These are phyloP conservation scores for Tamandua tetradactyla DNA, from an alignment of 2,797 vertebrate species.

Conservation along the genomic window DNA sequence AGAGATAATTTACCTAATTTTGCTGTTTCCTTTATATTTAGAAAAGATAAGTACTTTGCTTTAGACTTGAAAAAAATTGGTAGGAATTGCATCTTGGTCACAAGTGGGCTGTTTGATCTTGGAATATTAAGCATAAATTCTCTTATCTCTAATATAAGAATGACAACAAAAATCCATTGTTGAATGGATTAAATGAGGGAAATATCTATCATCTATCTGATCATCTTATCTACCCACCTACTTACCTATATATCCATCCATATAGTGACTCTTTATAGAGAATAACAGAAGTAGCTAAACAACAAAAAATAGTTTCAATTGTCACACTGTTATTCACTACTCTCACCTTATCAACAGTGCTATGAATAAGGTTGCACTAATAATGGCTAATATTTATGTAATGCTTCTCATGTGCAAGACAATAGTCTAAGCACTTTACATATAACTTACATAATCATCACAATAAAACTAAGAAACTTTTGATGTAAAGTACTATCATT, in stretches of 20 bases:
- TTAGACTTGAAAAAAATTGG: background rate
- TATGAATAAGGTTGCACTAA: background rate
- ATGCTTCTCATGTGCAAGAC: background rate
- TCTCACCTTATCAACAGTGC: background rate
- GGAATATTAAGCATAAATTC: background rate
- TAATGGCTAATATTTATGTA: background rate
- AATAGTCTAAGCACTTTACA: background rate
- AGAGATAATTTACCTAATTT: background rate
- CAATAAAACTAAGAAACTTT: background rate
- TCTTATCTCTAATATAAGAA: background rate
- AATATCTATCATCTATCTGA: background rate
- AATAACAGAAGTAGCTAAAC: background rate
- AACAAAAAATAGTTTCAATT: background rate
- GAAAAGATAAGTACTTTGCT: background rate
- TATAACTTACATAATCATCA: background rate
- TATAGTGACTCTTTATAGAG: background rate
- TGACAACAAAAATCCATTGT: no score
- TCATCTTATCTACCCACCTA: background rate
- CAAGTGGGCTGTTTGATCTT: background rate
- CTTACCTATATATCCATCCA: background rate
- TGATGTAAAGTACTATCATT: rapidly evolving
- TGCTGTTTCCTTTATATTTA: background rate
- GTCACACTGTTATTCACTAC: background rate
- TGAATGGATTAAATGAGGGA: background rate
- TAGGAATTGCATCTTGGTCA: background rate